Conservation (phyloP, 2,113 vertebrate species). For the Ailurus styani region DNA sequence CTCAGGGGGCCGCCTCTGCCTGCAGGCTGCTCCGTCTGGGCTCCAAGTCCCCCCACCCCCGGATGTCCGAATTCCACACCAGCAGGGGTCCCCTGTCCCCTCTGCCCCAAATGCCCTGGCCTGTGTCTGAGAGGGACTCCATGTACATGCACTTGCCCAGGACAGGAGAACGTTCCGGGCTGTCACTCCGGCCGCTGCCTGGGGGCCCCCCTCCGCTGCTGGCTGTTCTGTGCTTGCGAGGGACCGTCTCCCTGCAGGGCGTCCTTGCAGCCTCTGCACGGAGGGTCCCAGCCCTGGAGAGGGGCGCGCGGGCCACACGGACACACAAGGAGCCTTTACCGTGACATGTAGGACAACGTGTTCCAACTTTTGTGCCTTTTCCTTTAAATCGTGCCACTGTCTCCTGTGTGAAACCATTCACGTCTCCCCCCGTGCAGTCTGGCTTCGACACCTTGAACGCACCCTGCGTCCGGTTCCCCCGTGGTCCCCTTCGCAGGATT, state of each 20-base stretch:
- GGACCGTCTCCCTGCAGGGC: background rate
- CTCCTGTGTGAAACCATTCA: background rate
- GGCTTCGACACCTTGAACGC: background rate
- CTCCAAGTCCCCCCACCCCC: background rate
- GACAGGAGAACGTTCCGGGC: background rate
- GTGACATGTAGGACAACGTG: background rate
- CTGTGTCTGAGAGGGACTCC: background rate
- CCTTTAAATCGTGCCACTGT: accelerated
- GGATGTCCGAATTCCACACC: background rate
- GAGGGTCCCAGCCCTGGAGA: background rate
- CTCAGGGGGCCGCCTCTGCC: background rate
- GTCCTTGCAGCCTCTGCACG: background rate
- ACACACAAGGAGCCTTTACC: background rate
- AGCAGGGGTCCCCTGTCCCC: background rate
- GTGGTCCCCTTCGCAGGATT: background rate
- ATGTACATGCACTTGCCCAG: accelerated
- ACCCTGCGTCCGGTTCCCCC: background rate
- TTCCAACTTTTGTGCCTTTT: background rate
- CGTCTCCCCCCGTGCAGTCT: background rate
- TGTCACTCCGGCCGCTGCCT: background rate
- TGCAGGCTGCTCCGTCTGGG: background rate
- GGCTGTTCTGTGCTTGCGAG: background rate
- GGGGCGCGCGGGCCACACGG: accelerated
- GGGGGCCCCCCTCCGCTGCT: background rate
- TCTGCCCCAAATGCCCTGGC: background rate